Conservation (phyloP, 2,888 invertebrate genomes). For the Agriopis marginaria region DNA sequence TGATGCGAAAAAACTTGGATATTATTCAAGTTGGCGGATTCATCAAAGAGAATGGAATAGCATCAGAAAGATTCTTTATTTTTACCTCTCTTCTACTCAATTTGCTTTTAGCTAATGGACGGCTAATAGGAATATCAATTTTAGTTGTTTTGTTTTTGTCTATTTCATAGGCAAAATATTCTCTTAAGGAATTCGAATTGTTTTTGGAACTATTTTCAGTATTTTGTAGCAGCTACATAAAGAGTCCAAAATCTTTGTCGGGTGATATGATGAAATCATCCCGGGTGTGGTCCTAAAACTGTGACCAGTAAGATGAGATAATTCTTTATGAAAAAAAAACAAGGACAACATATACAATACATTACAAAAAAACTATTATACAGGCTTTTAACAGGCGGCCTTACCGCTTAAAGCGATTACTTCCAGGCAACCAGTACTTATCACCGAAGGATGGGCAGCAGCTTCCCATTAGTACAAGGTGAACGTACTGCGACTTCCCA, state of each 20-base stretch:
- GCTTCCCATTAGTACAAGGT: no score
- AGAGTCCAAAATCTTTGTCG: background rate
- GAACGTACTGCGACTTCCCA: no score
- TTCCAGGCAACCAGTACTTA: no score
- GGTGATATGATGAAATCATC: no score
- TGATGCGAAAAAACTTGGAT: constrained; percentile 20
- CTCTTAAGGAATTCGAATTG: background rate
- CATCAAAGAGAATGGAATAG: constrained; percentile 11
- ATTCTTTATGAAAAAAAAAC: no score
- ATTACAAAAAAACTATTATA: no score
- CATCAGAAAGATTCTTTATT: background rate
- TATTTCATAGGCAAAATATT: background rate
- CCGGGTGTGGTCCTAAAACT: no score
- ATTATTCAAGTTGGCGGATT: constrained; percentile 9
- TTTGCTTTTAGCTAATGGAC: constrained; percentile 9
- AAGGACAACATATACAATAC: no score
- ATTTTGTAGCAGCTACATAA: background rate
- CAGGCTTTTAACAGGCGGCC: no score
- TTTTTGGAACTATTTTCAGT: background rate
- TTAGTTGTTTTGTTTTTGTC: background rate
- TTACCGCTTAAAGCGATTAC: no score
- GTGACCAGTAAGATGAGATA: no score
- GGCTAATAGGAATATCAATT: constrained; percentile 1
- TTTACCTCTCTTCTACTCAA: background rate
- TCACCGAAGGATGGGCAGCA: no score